Evolutionary conservation across 2,113 vertebrate genomes (phyloP).

Genomic region (Hystrix brachyura): DNA sequence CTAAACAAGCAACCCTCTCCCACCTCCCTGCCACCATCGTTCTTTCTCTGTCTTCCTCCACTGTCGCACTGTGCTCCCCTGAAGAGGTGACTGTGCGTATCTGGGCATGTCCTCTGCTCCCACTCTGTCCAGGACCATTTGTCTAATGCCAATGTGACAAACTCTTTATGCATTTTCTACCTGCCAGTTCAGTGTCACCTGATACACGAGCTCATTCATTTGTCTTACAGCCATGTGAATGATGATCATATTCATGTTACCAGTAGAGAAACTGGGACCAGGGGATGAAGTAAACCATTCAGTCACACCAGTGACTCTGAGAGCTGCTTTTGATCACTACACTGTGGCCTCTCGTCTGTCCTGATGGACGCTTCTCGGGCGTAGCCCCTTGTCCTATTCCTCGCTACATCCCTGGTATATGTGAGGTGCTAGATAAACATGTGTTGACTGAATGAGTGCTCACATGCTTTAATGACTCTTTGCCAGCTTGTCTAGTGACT

Average conservation of each 20-base stretch:
- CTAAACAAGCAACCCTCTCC: not conserved
- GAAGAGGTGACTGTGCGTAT: not conserved
- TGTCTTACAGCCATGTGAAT: not conserved
- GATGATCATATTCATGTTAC: not conserved
- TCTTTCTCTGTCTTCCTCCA: not conserved
- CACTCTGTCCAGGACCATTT: not conserved
- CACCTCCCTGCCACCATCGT: rapidly evolving
- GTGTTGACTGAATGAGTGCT: not conserved
- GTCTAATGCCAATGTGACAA: not conserved
- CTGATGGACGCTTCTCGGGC: not conserved
- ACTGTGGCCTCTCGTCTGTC: too few relatives aligned
- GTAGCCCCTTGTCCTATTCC: not conserved
- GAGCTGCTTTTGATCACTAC: not conserved
- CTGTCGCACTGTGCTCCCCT: not conserved
- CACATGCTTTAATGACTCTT: not conserved
- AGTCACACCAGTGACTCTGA: not conserved
- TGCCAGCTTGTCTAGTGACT: not conserved
- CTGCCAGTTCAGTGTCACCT: not conserved
- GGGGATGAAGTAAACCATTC: not conserved
- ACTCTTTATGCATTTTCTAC: not conserved
- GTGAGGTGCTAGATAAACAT: not conserved
- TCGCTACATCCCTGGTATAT: not conserved
- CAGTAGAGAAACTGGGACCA: not conserved
- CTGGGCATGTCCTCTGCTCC: not conserved
- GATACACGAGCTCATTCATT: not conserved